Percentiles rank a stretch among this genome's conserved stretches.
These are phyloP conservation scores for Drosophila greeni DNA, from an alignment of 2,888 invertebrate genomes.

Conservation along the genomic window DNA sequence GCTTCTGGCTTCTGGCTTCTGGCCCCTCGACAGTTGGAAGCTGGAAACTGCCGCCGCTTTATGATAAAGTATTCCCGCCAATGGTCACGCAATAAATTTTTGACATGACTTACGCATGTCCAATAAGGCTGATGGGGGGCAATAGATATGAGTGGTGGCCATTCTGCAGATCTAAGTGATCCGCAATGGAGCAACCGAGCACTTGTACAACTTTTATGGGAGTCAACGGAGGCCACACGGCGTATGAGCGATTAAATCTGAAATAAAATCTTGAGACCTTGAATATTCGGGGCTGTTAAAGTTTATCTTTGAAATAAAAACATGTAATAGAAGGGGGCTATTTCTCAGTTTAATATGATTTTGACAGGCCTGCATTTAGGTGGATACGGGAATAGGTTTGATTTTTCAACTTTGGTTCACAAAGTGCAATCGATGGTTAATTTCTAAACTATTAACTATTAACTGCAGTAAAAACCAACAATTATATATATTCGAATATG, in stretches of 20 bases:
- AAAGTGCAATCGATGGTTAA: no score
- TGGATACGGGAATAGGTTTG: background rate
- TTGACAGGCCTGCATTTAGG: background rate
- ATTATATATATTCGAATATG: background rate
- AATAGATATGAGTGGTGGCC: constrained; percentile 21
- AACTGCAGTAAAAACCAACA: no score
- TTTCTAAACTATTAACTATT: background rate
- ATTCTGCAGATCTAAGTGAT: constrained; percentile 17
- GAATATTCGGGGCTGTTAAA: background rate
- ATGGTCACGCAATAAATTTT: constrained; percentile 51
- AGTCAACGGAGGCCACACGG: constrained; percentile 17
- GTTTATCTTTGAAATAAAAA: background rate
- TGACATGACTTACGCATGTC: constrained; percentile 69
- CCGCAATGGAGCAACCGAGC: background rate
- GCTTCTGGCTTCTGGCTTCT: constrained; percentile 15
- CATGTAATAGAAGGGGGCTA: background rate
- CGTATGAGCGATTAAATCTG: constrained; percentile 11
- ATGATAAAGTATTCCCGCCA: constrained; percentile 39
- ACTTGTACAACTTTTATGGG: constrained; percentile 7
- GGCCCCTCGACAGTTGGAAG: constrained; percentile 22
- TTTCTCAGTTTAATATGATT: background rate
- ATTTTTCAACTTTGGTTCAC: background rate
- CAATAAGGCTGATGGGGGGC: constrained; percentile 22
- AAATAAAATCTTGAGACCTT: constrained; percentile 2
- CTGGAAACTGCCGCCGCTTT: constrained; percentile 15